Conservation (phyloP, 2,113 vertebrate genomes). For the Sus scrofa region T2T-Sscrofa CM000817.6:3412001-3412500, state of each 20-base stretch:
- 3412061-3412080: background rate
- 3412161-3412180: accelerated
- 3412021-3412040: background rate
- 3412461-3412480: background rate
- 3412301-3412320: background rate
- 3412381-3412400: background rate
- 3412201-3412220: accelerated
- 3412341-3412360: background rate
- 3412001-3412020: too few species aligned
- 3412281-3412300: background rate
- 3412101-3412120: background rate
- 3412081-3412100: background rate
- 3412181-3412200: accelerated
- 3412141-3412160: background rate
- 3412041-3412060: too few species aligned
- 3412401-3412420: accelerated
- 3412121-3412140: background rate
- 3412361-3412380: accelerated
- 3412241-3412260: accelerated
- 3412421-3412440: background rate
- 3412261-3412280: background rate
- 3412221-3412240: accelerated
- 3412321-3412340: background rate
- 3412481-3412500: accelerated
- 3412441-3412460: too few species aligned